Percentiles rank a stretch among this genome's conserved stretches.
Evolutionary conservation across 2,888 invertebrate genomes (phyloP).

Genomic region (Synanthedon tipuliformis): DNA sequence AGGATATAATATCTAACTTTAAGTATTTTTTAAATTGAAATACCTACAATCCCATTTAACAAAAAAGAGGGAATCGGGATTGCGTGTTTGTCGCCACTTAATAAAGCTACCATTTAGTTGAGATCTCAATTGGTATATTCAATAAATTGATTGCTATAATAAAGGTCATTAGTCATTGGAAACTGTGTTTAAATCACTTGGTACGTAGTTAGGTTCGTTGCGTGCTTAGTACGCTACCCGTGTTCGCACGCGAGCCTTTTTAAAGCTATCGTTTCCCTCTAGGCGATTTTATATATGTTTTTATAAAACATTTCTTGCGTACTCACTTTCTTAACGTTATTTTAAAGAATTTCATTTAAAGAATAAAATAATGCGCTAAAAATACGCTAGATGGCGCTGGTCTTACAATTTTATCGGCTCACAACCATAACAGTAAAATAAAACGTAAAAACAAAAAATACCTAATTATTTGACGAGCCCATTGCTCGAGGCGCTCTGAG

Average conservation of each 20-base stretch:
- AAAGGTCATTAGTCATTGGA: conserved; percentile 61
- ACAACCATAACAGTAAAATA: too few relatives aligned
- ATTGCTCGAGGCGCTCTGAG: too few relatives aligned
- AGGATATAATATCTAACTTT: too few relatives aligned
- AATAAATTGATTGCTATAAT: conserved; percentile 63
- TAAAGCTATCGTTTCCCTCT: conserved; percentile 3
- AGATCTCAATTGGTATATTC: conserved; percentile 54
- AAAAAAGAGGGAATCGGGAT: conserved; percentile 19
- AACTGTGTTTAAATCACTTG: conserved; percentile 49
- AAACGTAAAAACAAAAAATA: too few relatives aligned
- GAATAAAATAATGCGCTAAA: too few relatives aligned
- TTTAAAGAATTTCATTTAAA: too few relatives aligned
- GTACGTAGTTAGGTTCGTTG: conserved; percentile 25
- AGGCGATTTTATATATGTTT: not conserved
- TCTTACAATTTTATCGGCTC: too few relatives aligned
- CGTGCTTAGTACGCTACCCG: conserved; percentile 49
- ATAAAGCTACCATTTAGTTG: conserved; percentile 47
- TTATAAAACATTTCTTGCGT: not conserved
- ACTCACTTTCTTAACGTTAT: too few relatives aligned
- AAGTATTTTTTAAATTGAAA: conserved; percentile 22
- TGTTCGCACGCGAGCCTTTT: conserved; percentile 48
- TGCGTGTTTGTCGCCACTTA: conserved; percentile 47
- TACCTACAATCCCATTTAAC: conserved; percentile 14
- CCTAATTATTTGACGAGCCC: too few relatives aligned
- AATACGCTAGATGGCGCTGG: too few relatives aligned